A percentile compares a stretch with the other conserved stretches of the same genome.
These are phyloP conservation scores for Hypotaenidia philippensis DNA, from an alignment of 2,797 vertebrate species.

Conservation along the genomic window DNA sequence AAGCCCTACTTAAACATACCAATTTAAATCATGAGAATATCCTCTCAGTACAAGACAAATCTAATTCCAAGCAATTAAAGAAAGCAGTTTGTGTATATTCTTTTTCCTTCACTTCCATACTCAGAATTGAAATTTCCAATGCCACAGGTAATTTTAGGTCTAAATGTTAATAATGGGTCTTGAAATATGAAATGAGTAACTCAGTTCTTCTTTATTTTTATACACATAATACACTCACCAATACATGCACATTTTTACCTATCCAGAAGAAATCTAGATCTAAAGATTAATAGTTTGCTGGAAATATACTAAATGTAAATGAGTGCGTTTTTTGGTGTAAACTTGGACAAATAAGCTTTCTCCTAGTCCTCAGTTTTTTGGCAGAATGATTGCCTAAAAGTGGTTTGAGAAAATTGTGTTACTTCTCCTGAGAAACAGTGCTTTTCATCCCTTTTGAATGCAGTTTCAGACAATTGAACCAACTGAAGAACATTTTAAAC, in stretches of 20 bases:
- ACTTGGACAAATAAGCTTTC: not conserved
- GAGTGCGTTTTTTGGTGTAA: not conserved
- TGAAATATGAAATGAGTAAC: not conserved
- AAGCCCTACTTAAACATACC: not conserved
- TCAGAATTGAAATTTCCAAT: not conserved
- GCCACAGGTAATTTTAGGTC: not conserved
- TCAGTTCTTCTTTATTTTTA: not conserved
- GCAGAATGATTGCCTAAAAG: not conserved
- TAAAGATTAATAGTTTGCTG: not conserved
- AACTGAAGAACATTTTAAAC: not conserved
- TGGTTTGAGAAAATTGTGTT: not conserved
- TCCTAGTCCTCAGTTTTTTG: not conserved
- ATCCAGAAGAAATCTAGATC: not conserved
- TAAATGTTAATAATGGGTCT: not conserved
- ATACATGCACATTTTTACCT: not conserved
- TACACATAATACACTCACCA: not conserved
- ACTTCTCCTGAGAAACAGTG: accelerated
- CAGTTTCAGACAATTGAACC: not conserved
- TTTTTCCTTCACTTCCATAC: not conserved
- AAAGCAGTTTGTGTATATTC: not conserved
- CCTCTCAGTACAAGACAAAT: not conserved
- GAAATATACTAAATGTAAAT: not conserved
- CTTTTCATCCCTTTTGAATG: not conserved
- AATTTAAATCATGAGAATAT: not conserved
- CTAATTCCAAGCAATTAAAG: not conserved